Evolutionary conservation across 2,888 invertebrate genomes (phyloP).

Genomic region (Cheilosia scutellata): DNA sequence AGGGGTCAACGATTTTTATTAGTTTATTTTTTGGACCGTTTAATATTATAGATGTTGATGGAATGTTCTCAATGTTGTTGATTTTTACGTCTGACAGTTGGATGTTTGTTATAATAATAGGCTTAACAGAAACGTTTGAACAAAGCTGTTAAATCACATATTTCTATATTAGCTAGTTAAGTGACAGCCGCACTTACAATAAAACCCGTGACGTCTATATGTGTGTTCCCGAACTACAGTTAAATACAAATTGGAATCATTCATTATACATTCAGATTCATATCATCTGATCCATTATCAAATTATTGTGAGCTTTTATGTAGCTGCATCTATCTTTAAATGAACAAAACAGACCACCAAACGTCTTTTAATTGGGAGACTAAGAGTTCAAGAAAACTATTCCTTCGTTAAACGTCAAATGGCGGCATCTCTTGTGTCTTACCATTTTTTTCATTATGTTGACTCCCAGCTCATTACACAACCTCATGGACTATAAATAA

Average conservation of each 20-base stretch:
- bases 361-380: conserved; percentile 3
- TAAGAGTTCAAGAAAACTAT: conserved; percentile 36
- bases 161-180: too few relatives aligned
- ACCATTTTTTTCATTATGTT: conserved; percentile 3
- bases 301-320: conserved; percentile 19
- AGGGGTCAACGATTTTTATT: conserved; percentile 1
- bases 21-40: not conserved
- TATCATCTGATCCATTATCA: not conserved
- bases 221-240: too few relatives aligned
- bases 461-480: conserved; percentile 39
- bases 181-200: too few relatives aligned
- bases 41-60: not conserved
- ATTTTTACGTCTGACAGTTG: too few relatives aligned
- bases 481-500: conserved; percentile 37
- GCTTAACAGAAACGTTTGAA: not conserved
- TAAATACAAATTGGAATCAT: too few relatives aligned
- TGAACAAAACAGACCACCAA: not conserved
- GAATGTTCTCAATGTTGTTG: too few relatives aligned
- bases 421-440: conserved; percentile 44
- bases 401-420: conserved; percentile 40
- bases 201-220: too few relatives aligned
- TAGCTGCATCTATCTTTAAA: conserved; percentile 7
- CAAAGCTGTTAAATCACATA: too few relatives aligned
- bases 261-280: not conserved
- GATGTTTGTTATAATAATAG: too few relatives aligned